These are phyloP conservation scores for Pterophyllum scalare DNA, from an alignment of 2,113 vertebrate species.

Conservation along the genomic window DNA sequence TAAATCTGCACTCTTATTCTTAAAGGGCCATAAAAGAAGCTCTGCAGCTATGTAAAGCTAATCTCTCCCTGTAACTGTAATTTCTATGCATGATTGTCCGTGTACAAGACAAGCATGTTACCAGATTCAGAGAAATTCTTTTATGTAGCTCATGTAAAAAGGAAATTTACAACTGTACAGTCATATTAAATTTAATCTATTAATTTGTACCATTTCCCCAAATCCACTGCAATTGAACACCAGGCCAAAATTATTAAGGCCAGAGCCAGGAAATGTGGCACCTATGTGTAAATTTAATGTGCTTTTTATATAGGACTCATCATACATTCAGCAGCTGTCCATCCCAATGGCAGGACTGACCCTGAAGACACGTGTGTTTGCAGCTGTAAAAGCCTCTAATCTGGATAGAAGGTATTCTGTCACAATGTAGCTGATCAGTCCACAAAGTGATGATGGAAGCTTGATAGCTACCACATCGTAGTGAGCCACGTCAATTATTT, in stretches of 20 bases:
- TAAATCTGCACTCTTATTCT: not conserved
- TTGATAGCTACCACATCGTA: no score
- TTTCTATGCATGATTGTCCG: not conserved
- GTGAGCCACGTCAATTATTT: no score
- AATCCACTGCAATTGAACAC: no score
- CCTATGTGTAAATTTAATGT: not conserved
- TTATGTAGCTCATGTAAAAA: not conserved
- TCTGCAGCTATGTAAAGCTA: not conserved
- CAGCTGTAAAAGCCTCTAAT: conserved; percentile 94
- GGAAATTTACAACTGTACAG: not conserved
- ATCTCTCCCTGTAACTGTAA: not conserved
- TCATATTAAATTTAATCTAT: not conserved
- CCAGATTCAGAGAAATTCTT: not conserved
- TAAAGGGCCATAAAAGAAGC: not conserved
- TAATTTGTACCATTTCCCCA: no score
- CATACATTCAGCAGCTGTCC: conserved; percentile 90
- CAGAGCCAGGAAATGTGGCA: not conserved
- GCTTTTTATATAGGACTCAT: conserved; percentile 86
- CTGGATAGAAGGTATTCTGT: conserved; percentile 90
- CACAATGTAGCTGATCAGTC: not conserved
- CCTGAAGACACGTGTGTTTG: conserved; percentile 97
- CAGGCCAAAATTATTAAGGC: no score
- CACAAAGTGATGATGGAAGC: no score
- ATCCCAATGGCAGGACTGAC: conserved; percentile 93
- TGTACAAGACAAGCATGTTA: not conserved